These are phyloP conservation scores for Ataeniobius toweri DNA, from an alignment of 2,797 vertebrate genomes.

Conservation along the genomic window DNA sequence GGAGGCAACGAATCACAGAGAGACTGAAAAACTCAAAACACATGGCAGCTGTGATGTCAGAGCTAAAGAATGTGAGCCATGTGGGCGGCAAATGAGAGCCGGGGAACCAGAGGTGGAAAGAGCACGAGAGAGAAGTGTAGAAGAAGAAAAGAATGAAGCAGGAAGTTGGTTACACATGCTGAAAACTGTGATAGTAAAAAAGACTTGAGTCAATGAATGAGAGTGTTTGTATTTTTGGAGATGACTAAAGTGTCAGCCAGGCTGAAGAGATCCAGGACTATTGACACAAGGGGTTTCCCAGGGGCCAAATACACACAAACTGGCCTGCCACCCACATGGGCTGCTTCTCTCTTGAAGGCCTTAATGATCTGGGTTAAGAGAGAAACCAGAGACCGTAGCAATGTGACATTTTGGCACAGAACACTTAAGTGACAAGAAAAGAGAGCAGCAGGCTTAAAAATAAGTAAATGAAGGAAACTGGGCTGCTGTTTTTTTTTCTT, in stretches of 20 bases:
- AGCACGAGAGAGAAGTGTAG: slow-evolving; percentile 8
- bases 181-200: slow-evolving; percentile 27
- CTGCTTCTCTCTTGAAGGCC: slow-evolving; percentile 16
- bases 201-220: slow-evolving; percentile 18
- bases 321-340: not conserved
- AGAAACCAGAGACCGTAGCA: slow-evolving; percentile 41
- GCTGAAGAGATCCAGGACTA: slow-evolving; percentile 3
- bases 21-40: slow-evolving; percentile 25
- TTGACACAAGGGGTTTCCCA: slow-evolving; percentile 45
- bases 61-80: slow-evolving; percentile 73
- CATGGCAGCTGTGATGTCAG: slow-evolving; percentile 73
- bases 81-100: slow-evolving; percentile 65
- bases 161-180: slow-evolving; percentile 49
- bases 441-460: slow-evolving; percentile 28
- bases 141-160: slow-evolving; percentile 31
- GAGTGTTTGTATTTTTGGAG: slow-evolving; percentile 7
- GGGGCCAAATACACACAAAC: slow-evolving; percentile 15
- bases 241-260: slow-evolving; percentile 25
- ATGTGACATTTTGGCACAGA: slow-evolving; percentile 33
- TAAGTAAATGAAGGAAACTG: slow-evolving; percentile 36
- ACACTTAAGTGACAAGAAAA: slow-evolving; percentile 27
- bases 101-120: slow-evolving; percentile 21
- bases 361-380: slow-evolving; percentile 29
- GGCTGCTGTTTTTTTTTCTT: not conserved
- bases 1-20: slow-evolving; percentile 1